Evolutionary conservation across 2,113 vertebrate genomes (phyloP).

Genomic region (Dendrocopos noguchii): DNA sequence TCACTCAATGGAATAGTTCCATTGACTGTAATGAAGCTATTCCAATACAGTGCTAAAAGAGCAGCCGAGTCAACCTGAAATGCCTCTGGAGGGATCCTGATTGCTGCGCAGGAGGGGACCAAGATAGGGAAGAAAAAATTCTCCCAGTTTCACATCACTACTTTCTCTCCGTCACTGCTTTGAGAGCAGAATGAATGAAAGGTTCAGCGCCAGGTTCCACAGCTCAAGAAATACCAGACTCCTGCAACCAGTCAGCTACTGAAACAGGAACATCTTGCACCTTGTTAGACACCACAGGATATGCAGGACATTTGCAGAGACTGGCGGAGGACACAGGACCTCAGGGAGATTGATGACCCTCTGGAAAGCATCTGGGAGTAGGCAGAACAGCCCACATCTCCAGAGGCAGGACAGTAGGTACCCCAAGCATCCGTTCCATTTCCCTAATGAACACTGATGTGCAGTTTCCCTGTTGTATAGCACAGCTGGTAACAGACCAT

Average conservation of each 20-base stretch:
- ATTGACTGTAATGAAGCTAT: constrained; percentile 57
- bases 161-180: background rate
- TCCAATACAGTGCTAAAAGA: constrained; percentile 31
- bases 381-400: background rate
- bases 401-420: background rate
- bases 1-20: constrained; percentile 34
- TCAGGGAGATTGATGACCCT: rapidly evolving
- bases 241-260: background rate
- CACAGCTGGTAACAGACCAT: rapidly evolving
- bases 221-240: background rate
- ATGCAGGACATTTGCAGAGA: background rate
- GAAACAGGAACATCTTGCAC: background rate
- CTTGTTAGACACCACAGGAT: background rate
- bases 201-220: background rate
- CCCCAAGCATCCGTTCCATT: rapidly evolving
- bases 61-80: constrained; percentile 37
- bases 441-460: background rate
- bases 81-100: constrained; percentile 37
- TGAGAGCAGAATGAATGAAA: background rate
- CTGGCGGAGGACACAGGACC: background rate
- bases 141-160: background rate
- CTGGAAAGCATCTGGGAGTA: background rate
- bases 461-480: background rate
- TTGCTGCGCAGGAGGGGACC: constrained; percentile 33
- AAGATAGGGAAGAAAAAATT: background rate